Evolutionary conservation across 2,797 vertebrate species (phyloP), one percentile per base, ranked within the genome.

Genomic region (Xiphophorus birchmanni): DNA sequence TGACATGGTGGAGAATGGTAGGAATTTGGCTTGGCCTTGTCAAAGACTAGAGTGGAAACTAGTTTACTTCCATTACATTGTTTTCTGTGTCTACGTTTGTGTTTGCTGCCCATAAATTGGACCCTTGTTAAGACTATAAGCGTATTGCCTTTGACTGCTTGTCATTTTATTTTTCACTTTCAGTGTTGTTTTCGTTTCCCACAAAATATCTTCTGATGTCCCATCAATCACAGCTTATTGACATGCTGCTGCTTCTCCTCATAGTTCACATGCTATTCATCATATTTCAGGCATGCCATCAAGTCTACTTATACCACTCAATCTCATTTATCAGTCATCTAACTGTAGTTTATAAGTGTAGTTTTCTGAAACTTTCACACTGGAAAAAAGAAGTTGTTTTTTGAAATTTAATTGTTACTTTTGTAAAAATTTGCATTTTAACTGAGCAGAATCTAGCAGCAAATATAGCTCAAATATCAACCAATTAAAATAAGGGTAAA

Each of bases 201-300:
- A 67, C n/a, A 40, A 54, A 74, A 37, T 50, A 42, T 42, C 3
- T 75, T 56, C n/a, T 54, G 65, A 5, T 23, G 45, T 74, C 72
- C 44, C 26, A 60, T 80, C 56, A 77, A 77, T 77, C 50, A 69
- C 37, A 74, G 21, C 60, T 60, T 56, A 71, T 50, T 42, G 71
- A 77, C 50, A 23, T 71, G 40, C 71, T 48, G 42, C 32, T 76
- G 73, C 54, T 74, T 26, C 35, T 58, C 74, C 50, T 26, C 65
- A 71, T 37, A 26, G 29, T 52, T 76, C 65, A 45, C 15, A 54
- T 56, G 50, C 69, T 18, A 72, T 52, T 65, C 18, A 52, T 82
- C 35, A 72, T 60, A 37, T 63, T 73, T 82, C 73, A 73, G 35
- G 37, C 10, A 2, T 40, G 40, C 12, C 71, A 48, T 77, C n/a